Base-by-base conservation (phyloP, 2,888 invertebrate species). In the Oscheius onirici region DNA sequence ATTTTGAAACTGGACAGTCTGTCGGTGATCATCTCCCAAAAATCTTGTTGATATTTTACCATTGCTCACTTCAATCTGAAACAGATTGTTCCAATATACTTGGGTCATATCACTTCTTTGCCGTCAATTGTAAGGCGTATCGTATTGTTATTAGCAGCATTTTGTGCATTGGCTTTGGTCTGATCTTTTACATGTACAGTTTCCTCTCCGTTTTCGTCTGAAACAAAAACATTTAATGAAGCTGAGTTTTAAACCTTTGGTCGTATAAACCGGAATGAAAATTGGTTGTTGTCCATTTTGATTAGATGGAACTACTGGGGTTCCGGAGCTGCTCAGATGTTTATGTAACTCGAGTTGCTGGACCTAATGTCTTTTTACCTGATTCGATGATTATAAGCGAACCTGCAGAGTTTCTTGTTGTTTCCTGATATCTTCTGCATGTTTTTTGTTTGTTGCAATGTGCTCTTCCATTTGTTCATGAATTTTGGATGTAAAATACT, bases 401-500 rank as follows among this genome's bases (percentile, higher is more conserved):
- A 66, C 52, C 26, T 66, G 66, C 11, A 54, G 54, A 10, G 52
- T 28, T 44, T 77, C 77, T 63, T 80, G 79, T 43, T 80, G 79
- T 44, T 77, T 80, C 28, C 68, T 71, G 52, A 78, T 72, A 28
- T 80, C 78, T 26, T 80, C 78, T 28, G 74, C 73, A 57, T 80
- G 73, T 52, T 75, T 77, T 22, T 78, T 72, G n/a, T 72, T 74
- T 13, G 69, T 61, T 22, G 44, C 55, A 13, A 80, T 73, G 24
- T 82, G 77, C 40, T 78, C 76, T 26, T 82, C 77, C 80, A 82
- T 80, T 61, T 80, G 79, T 6, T 74, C 15, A 58, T 79, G 79
- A 8, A 79, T 46, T 66, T 79, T 76, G n/a, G 78, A 69, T 13
- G 82, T 82, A 71, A 82, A 80, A 28, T 82, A 82, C 40, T 82